These are phyloP conservation scores for Dendropsophus ebraccatus DNA, from an alignment of 2,113 vertebrate genomes.

Conservation along the genomic window DNA sequence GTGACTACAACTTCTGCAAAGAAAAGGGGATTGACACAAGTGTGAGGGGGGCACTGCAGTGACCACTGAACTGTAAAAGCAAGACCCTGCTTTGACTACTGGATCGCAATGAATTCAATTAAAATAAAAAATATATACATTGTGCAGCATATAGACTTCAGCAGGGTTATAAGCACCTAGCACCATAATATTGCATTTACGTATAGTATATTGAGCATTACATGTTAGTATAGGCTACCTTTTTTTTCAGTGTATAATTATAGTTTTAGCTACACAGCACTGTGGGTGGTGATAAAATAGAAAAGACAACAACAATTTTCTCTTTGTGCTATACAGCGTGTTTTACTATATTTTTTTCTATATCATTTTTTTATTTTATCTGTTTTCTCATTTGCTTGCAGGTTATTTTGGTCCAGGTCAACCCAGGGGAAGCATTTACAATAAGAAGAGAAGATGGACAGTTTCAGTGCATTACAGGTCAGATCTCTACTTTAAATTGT, in stretches of 20 bases:
- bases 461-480: constrained; percentile 98
- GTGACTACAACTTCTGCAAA: too few relatives aligned
- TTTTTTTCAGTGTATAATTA: background rate
- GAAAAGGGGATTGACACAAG: too few relatives aligned
- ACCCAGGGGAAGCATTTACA: constrained; percentile 98
- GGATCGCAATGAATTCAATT: too few relatives aligned
- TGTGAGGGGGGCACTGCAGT: too few relatives aligned
- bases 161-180: too few relatives aligned
- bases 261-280: background rate
- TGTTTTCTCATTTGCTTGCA: constrained; percentile 66
- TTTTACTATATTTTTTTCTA: background rate
- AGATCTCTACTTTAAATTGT: constrained; percentile 56
- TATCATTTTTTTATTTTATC: background rate
- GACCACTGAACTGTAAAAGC: too few relatives aligned
- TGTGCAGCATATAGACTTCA: too few relatives aligned
- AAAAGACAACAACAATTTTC: background rate
- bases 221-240: too few relatives aligned
- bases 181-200: too few relatives aligned
- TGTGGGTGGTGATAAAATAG: background rate
- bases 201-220: too few relatives aligned
- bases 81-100: too few relatives aligned
- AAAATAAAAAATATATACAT: too few relatives aligned
- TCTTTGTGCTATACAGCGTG: background rate
- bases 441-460: constrained; percentile 99
- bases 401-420: constrained; percentile 99